Base-by-base conservation (phyloP, 2,113 vertebrate species). In the Indicator indicator region DNA sequence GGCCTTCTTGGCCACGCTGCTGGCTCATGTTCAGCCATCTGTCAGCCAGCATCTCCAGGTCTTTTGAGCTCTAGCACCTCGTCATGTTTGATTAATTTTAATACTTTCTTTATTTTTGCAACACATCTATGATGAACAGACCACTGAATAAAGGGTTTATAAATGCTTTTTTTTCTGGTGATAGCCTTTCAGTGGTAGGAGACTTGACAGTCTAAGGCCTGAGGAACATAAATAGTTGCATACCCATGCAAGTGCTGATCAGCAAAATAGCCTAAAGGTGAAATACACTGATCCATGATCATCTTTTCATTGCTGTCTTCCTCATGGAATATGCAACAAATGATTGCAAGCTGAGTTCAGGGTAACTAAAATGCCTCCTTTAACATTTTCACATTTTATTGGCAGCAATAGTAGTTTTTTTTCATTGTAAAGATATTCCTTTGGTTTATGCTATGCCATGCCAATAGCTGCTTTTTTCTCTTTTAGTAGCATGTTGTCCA, bases 191-290 rank as follows among this genome's bases (percentile, higher is more conserved):
- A 50, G 21, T 26, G 5, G 9, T 30, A 52, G 44, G 21, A 64
- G 2, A 46, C 4, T 1, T 52, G 33, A 74, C 12, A 55, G 17
- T 26, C 12, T 54, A 33, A 60, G 46, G 17, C 12, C 21, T n/a
- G 33, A 73, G 27, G 12, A 87, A 46, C 8, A 20, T 8, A 73
- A 73, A 38, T 7, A 64, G 1, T 6, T 27, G 11, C 24, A 40
- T 4, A 63, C 3, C 6, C 7, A 26, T 11, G 8, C 3, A 77
- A 46, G 12, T 27, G 6, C 12, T 1, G 0, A 23, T 6, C 26
- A 38, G 7, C 6, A 3, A 48, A 58, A n/a, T 13, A 70, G 5
- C 11, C 30, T 28, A 9, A n/a, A 69, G 50, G 9, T 38, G 23
- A 91, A 28, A 3, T 81, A 32, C 11, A 17, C 3, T 26, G 8